Evolutionary conservation across 1,140 invertebrate species (phyloP).

Genomic region (Penaeus indicus): DNA sequence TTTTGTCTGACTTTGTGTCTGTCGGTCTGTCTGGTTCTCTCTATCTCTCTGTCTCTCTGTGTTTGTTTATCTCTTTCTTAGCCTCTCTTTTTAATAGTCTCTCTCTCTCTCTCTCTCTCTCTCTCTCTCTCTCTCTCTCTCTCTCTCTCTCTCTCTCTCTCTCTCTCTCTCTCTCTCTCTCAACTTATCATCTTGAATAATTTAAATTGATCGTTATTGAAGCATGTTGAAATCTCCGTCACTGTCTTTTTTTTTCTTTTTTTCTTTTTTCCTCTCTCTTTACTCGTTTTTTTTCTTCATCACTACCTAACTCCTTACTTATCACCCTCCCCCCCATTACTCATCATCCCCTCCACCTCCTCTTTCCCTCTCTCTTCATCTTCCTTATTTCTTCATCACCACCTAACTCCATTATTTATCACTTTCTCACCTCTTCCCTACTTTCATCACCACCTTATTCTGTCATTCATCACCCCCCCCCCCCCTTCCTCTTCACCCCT

Average conservation of each 20-base stretch:
- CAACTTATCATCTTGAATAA: background rate
- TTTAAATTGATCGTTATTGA: background rate
- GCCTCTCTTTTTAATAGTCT: background rate
- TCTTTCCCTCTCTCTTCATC: background rate
- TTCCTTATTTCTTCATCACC: background rate
- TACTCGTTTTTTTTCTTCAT: background rate
- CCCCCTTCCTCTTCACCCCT: background rate
- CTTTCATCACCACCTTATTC: too few relatives aligned
- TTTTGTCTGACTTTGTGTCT: too few relatives aligned
- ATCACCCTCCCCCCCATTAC: background rate
- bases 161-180: constrained; percentile 8
- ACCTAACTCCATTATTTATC: background rate
- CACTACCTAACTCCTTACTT: background rate
- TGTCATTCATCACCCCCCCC: too few relatives aligned
- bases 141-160: background rate
- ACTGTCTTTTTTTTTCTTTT: background rate
- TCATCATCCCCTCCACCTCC: background rate
- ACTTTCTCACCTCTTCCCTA: background rate
- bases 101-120: background rate
- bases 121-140: background rate
- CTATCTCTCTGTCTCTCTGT: background rate
- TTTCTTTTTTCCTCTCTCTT: background rate
- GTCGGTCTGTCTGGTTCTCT: too few relatives aligned
- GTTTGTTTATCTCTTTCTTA: background rate
- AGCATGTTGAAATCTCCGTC: background rate